These are phyloP conservation scores for Stictocephala bisonia DNA, from an alignment of 2,888 invertebrate species.

Conservation along the genomic window DNA sequence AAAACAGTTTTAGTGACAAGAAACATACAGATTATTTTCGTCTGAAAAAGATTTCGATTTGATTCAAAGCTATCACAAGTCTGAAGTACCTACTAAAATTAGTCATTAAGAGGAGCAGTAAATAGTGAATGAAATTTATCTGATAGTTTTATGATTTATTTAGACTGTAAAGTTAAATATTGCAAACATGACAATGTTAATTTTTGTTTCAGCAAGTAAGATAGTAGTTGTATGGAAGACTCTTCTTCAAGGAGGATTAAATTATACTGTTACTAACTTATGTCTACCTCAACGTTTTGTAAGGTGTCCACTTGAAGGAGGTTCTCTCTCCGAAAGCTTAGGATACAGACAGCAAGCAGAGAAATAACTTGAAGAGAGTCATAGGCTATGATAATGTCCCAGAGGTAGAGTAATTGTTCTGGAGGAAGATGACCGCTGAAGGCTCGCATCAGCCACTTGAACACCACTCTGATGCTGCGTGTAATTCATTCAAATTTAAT, in stretches of 20 bases:
- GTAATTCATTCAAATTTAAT: too few species aligned
- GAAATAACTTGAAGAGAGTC: constrained; percentile 92
- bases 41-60: too few species aligned
- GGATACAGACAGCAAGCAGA: constrained; percentile 84
- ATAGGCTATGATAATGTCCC: constrained; percentile 94
- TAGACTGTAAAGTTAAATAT: neutral
- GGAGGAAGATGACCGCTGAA: constrained; percentile 95
- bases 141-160: too few species aligned
- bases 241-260: neutral
- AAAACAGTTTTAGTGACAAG: too few species aligned
- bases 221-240: neutral
- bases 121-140: too few species aligned
- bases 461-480: constrained; percentile 89
- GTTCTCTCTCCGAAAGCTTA: constrained; percentile 88
- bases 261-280: neutral
- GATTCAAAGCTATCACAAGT: too few species aligned
- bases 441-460: constrained; percentile 96
- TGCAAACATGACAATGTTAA: neutral
- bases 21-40: too few species aligned
- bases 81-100: too few species aligned
- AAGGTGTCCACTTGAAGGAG: constrained; percentile 79
- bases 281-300: constrained; percentile 79
- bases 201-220: neutral
- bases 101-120: too few species aligned
- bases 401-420: constrained; percentile 89